Base-by-base conservation (phyloP, 2,797 vertebrate genomes). In the Psittacula echo region DNA sequence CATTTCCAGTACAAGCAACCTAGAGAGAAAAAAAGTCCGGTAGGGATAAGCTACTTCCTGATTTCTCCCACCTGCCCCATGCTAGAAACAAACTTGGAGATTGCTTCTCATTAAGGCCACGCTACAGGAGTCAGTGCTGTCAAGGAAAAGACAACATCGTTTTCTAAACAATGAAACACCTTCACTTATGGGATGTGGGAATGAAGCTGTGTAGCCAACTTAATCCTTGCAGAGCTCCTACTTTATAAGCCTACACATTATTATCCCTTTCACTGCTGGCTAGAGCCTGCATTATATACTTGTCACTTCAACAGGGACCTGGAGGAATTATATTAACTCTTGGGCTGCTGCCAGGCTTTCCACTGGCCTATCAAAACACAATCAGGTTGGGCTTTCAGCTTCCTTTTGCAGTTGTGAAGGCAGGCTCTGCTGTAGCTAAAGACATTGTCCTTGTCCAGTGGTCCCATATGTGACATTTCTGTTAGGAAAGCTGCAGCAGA, bases 201-300 rank as follows among this genome's bases (percentile, higher is more conserved):
- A 83, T n/a, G 78, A 71, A 87, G 74, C 72, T 83, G 48, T 65
- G 87, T 42, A 70, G 47, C 32, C 68, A 81, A 54, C 91, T 91
- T 70, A 81, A 82, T 83, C 79, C 82, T 92, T 60, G 56, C 45
- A 89, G 81, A 92, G 78, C 85, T 82, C 77, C 72, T 42, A 22
- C 32, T 86, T 87, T 82, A 79, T 76, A 90, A 94, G 44, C 39
- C 70, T 47, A 9, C 67, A 74, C 16, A 2, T 51, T 68, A 19
- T 75, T 72, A 66, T 77, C 85, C 75, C 30, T 95, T 74, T 64
- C 56, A 30, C 18, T 3, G 7, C 64, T 50, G 86, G 44, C 84
- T 76, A 1, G 32, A 83, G 11, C 30, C 32, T 62, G 53, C 24
- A 5, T 78, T 44, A 41, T 7, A 62, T 66, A 32, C 20, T 58